Evolutionary conservation across 2,797 vertebrate species (phyloP), one percentile per base, ranked within the genome.

Genomic region (Anguilla obscura): DNA sequence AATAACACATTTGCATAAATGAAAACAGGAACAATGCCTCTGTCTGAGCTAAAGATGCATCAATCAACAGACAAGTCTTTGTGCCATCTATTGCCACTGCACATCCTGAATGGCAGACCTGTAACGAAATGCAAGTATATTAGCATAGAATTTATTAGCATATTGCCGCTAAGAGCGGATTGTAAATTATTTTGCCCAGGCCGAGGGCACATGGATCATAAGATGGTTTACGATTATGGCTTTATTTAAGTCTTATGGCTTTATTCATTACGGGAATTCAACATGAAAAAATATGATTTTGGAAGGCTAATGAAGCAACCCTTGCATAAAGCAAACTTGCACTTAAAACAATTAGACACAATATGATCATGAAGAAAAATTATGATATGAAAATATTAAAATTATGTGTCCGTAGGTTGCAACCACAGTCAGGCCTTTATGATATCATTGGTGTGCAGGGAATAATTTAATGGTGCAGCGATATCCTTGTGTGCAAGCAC

Each of bases 61-160:
- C 92, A 92, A 92, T 93, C 93, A 93, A 80, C 88, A 63, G 85
- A 86, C 76, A 85, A 88, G 89, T 91, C 90, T 93, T 92, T 93
- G 88, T 93, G 79, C 88, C 87, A 87, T 87, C 89, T 90, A 89
- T 92, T 92, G 92, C 91, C 88, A 88, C 66, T 3, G 87, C 1
- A 80, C 88, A 90, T 91, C 90, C 92, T 91, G 85, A 27, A 27
- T 30, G 76, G 84, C 60, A 50, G 3, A 30, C 33, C 16, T 14
- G 56, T 40, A 58, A 85, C 88, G 85, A 86, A 87, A 89, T 85
- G 89, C 87, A 82, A 48, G 86, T 88, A 90, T 48, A 93, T 93
- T 93, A 91, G 92, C 92, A 93, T 92, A 91, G 18, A 30, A 76
- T 88, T 89, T 91, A 90, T 91, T 91, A 89, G 90, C 83, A 89